phyloP scores from a whole-genome alignment of 2,888 invertebrate genomes.

The Hybos culiciformis region DNA sequence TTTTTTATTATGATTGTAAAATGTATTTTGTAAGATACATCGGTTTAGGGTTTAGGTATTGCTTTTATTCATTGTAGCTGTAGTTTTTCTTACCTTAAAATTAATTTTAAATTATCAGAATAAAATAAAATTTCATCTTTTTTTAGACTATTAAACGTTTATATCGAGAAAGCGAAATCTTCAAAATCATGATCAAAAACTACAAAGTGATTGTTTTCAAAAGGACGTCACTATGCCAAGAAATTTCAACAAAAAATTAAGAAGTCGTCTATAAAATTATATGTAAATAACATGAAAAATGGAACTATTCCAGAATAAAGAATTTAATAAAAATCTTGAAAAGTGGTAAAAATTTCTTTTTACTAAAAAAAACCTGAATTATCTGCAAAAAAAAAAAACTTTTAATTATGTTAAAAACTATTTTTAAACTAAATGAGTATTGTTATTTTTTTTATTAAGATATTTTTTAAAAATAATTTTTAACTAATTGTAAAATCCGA shows the following conservation, averaged over 20 bases:
- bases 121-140: too few relatives aligned
- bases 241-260: constrained; percentile 18
- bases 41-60: too few relatives aligned
- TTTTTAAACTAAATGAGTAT: too few relatives aligned
- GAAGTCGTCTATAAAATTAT: constrained; percentile 6
- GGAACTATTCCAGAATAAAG: constrained; percentile 20
- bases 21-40: not conserved
- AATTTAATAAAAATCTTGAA: not conserved
- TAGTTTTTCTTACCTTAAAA: not conserved
- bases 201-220: constrained; percentile 23
- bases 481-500: too few relatives aligned
- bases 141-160: constrained; percentile 21
- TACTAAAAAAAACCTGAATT: too few relatives aligned
- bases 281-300: constrained; percentile 11
- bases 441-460: too few relatives aligned
- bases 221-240: constrained; percentile 22
- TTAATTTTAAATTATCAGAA: not conserved
- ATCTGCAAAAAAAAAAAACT: too few relatives aligned
- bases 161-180: constrained; percentile 21
- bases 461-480: too few relatives aligned
- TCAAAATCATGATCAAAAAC: constrained; percentile 21
- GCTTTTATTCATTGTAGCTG: too few relatives aligned
- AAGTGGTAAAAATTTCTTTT: too few relatives aligned
- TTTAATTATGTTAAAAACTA: too few relatives aligned
- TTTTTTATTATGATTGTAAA: not conserved